Conservation (phyloP, 2,797 vertebrate species). For the Muscicapa striata region DNA sequence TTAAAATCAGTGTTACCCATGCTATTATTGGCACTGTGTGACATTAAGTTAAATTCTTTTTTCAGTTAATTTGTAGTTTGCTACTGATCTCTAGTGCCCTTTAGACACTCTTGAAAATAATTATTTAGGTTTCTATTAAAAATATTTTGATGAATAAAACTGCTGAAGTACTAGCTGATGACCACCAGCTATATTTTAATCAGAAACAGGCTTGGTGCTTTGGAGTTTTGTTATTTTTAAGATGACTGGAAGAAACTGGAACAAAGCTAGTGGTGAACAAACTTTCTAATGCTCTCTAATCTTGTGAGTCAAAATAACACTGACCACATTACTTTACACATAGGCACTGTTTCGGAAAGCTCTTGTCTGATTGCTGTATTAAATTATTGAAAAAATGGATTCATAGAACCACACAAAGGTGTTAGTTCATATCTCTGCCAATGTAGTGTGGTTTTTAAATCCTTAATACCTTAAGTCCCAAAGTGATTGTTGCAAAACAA, state of each 20-base stretch:
- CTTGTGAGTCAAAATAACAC: not conserved
- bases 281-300: conserved; percentile 23
- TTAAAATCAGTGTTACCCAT: conserved; percentile 12
- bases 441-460: not conserved
- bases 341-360: not conserved
- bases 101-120: conserved; percentile 60
- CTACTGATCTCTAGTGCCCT: conserved; percentile 38
- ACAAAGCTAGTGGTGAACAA: not conserved
- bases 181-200: conserved; percentile 36
- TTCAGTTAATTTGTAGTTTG: conserved; percentile 59
- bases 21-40: conserved; percentile 48
- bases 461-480: not conserved
- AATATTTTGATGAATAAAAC: conserved; percentile 59
- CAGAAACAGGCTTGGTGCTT: not conserved
- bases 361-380: not conserved
- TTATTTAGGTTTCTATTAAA: conserved; percentile 42
- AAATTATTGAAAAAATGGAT: not conserved
- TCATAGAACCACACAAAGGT: not conserved
- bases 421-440: not conserved
- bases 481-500: not conserved
- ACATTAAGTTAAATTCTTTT: conserved; percentile 26
- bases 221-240: not conserved
- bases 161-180: conserved; percentile 24
- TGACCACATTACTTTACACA: not conserved
- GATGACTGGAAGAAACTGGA: not conserved